These are phyloP conservation scores for Onychomys arenicola DNA, from an alignment of 2,797 vertebrate genomes.

Conservation along the genomic window DNA sequence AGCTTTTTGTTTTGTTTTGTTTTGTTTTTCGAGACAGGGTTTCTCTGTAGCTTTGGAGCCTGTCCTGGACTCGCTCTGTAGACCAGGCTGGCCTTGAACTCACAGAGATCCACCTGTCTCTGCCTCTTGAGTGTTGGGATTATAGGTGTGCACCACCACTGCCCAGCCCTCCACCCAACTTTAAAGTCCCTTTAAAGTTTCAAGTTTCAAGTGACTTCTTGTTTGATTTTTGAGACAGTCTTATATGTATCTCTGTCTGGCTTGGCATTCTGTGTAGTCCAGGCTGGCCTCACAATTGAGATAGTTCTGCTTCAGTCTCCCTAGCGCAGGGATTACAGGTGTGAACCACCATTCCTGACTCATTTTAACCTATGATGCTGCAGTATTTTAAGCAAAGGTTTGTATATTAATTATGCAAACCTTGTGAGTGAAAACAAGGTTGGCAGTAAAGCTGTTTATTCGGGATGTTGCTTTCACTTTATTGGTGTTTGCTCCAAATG, in stretches of 20 bases:
- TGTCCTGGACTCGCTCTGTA: no score
- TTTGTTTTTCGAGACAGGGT: no score
- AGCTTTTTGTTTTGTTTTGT: no score
- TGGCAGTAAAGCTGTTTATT: conserved; percentile 30
- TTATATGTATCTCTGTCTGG: background rate
- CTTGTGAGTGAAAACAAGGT: conserved; percentile 61
- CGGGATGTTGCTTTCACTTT: conserved; percentile 59
- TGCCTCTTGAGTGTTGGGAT: no score
- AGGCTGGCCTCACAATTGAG: background rate
- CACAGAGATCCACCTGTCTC: no score
- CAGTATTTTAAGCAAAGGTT: conserved; percentile 47
- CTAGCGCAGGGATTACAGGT: background rate
- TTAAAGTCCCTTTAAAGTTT: conserved; percentile 73
- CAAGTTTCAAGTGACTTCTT: conserved; percentile 42
- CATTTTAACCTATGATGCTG: conserved; percentile 60
- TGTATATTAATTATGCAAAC: conserved; percentile 59
- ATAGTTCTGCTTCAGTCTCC: background rate
- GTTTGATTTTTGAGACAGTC: background rate
- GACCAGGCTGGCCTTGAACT: no score
- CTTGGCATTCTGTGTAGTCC: background rate
- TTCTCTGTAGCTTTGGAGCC: no score
- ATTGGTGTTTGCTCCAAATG: conserved; percentile 22
- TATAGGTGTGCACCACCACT: no score
- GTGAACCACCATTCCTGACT: background rate
- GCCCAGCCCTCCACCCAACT: background rate